Evolutionary conservation across 1,140 invertebrate species (phyloP).

Genomic region (Olivierus martensii): DNA sequence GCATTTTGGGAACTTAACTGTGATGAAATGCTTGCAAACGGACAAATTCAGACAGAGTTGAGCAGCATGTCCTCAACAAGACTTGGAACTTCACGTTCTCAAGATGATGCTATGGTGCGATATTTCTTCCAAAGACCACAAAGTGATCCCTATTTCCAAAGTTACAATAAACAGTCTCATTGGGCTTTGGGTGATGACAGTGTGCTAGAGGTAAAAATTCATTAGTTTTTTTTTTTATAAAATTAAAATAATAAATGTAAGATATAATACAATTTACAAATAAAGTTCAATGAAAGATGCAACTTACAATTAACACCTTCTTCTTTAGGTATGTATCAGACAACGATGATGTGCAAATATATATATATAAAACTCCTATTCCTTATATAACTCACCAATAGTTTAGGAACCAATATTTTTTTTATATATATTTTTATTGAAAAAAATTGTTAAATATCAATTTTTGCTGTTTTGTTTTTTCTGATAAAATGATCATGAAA

Average conservation of each 20-base stretch:
- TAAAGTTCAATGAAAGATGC: no score
- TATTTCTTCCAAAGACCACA: conserved; percentile 72
- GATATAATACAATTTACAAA: no score
- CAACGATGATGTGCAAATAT: no score
- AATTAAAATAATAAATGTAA: neutral
- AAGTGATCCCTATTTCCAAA: conserved; percentile 55
- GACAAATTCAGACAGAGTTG: conserved; percentile 13
- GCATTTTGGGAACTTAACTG: conserved; percentile 13
- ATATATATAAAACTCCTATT: no score
- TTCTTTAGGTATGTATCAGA: no score
- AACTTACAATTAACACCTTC: no score
- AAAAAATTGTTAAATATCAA: no score
- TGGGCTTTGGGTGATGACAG: conserved; percentile 69
- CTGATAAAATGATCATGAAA: no score
- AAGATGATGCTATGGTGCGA: conserved; percentile 73
- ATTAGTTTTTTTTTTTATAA: neutral
- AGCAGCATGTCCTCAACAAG: conserved; percentile 9
- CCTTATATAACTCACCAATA: no score
- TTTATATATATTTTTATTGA: no score
- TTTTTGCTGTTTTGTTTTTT: no score
- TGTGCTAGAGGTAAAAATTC: conserved; percentile 49
- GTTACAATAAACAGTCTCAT: conserved; percentile 39
- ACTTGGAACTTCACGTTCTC: conserved; percentile 24
- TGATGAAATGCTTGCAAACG: conserved; percentile 13
- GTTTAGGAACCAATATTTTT: no score